A percentile compares a stretch with the other conserved stretches of the same genome.
Evolutionary conservation across 2,113 vertebrate genomes (phyloP).

Genomic region (Notothenia coriiceps): DNA sequence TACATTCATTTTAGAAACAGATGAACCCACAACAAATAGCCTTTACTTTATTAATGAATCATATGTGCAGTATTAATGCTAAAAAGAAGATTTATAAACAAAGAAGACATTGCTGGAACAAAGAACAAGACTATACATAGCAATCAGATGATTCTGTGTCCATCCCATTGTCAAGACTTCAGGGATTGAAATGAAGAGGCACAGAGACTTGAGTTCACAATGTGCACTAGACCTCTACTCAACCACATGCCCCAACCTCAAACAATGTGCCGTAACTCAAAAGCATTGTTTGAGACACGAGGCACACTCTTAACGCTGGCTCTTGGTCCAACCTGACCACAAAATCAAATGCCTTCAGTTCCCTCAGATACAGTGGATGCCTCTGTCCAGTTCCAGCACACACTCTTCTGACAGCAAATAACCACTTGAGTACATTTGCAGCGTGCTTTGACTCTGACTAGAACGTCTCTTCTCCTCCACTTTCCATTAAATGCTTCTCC

Average conservation of each 20-base stretch:
- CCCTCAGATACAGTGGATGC: slow-evolving; percentile 40
- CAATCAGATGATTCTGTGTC: not conserved
- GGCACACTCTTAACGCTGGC: slow-evolving; percentile 64
- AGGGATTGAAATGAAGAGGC: slow-evolving; percentile 40
- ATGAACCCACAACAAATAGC: not conserved
- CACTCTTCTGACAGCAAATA: slow-evolving; percentile 50
- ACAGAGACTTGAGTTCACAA: slow-evolving; percentile 29
- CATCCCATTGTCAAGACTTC: slow-evolving; percentile 13
- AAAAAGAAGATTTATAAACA: not conserved
- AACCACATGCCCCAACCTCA: slow-evolving; percentile 60
- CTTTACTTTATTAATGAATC: not conserved
- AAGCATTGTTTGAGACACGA: slow-evolving; percentile 70
- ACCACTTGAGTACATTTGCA: slow-evolving; percentile 61
- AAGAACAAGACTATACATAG: not conserved
- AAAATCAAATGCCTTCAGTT: slow-evolving; percentile 45
- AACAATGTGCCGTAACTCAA: slow-evolving; percentile 64
- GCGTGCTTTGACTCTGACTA: slow-evolving; percentile 49
- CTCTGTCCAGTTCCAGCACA: slow-evolving; percentile 40
- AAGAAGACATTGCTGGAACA: not conserved
- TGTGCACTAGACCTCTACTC: slow-evolving; percentile 45
- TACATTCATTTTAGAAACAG: not conserved
- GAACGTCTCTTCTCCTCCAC: slow-evolving; percentile 32
- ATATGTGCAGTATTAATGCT: not conserved
- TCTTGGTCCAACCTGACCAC: slow-evolving; percentile 51
- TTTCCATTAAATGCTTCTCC: slow-evolving; percentile 58